Evolutionary conservation across 2,888 invertebrate genomes (phyloP), one percentile per base, ranked within the genome.

Genomic region (Rhagium mordax): DNA sequence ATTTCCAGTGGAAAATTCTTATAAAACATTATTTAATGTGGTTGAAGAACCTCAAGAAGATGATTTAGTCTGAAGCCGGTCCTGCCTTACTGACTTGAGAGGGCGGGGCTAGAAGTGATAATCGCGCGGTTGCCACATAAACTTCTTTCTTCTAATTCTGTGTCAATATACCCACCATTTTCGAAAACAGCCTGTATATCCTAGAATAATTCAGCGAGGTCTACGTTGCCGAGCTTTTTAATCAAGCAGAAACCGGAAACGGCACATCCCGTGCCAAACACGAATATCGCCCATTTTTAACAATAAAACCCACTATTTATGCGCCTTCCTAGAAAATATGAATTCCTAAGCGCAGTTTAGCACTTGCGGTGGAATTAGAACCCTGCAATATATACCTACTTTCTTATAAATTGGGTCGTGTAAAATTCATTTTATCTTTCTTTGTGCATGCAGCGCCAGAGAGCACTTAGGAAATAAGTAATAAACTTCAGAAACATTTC

Each of bases 381-480:
- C 41, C 61, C 61, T 61, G 51, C 29, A 49, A 49, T 16, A 61
- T 72, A 67, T 41, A 41, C 33, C 33, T 61, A 61, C 29, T 29
- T 51, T 67, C 67, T 68, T 61, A 62, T 68, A 64, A 69, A 72
- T 59, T 59, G 72, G 69, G 64, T 67, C 33, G 64, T 59, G 68
- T 59, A 59, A 55, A 72, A 69, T 72, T 69, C 64, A 60, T 69
- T 72, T 69, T 68, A 62, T 72, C 68, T 72, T 29, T 72, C 72
- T 64, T 51, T 62, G 59, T 69, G 68, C 64, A 68, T 64, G 27
- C 33, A 69, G 60, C 49, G 57, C 59, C 48, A 62, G 68, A 71
- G 64, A 71, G 71, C 69, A 74, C 74, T 74, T 66, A 71, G 18
- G 69, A 71, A 71, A 74, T 74, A 73, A 70, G 73, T 70, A 67